Base-by-base conservation (phyloP, 2,113 vertebrate species). In the Engraulis encrasicolus region DNA sequence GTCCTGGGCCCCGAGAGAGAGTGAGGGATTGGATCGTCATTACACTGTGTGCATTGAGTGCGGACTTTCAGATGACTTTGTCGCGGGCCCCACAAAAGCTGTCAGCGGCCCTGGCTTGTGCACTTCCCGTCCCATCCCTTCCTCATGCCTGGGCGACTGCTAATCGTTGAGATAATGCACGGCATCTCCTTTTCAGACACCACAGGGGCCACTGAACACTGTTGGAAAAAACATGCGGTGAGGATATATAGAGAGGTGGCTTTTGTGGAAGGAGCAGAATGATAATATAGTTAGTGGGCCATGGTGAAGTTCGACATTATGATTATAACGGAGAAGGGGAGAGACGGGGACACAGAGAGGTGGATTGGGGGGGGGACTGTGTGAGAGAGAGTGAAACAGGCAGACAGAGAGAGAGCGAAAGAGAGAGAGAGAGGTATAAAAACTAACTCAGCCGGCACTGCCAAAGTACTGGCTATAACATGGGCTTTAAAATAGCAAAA, bases 111-210 rank as follows among this genome's bases (percentile, higher is more conserved):
- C n/a, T n/a, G n/a, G n/a, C 18, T 38, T 18, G 14, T 27, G 31
- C 37, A 81, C 48, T 23, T 34, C 18, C 31, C 77, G n/a, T n/a
- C n/a, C n/a, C n/a, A n/a, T n/a, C n/a, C n/a, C n/a, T n/a, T n/a
- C n/a, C 27, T 82, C 27, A 82, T 78, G 40, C 34, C 66, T 50
- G 18, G 45, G 45, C 66, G 23, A 36, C 38, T 31, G 45, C 66
- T 78, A 77, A 50, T 50, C 31, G 81, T 48, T 15, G n/a, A 82
- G 66, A 50, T 82, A 77, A 82, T 50, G 81, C 54, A 74, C 40
- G 48, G 81, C 58, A n/a, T 74, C 40, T 19, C 18, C 61, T 77
- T 20, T 11, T 31, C n/a, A 82, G 81, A 50, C 36, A 23, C 27
- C 31, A 31, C 12, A 31, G 23, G 31, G 66, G 27, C 15, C 66